Conservation (phyloP, 2,797 vertebrate genomes). For the Taenioides sp. region DNA sequence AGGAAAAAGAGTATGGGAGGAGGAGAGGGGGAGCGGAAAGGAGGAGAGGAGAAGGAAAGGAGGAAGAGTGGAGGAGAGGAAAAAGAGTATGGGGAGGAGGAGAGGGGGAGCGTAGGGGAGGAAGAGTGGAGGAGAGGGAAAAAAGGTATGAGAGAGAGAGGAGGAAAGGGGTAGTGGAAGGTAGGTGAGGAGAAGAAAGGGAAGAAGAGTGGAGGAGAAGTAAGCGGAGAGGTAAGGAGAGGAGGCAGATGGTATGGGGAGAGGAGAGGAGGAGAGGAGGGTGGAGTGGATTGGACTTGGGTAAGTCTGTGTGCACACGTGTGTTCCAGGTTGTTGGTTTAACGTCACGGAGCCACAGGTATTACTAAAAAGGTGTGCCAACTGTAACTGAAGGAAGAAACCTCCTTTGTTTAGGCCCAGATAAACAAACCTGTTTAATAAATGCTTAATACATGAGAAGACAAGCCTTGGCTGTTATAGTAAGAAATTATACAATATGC, state of each 20-base stretch:
- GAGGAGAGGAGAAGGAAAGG: too few relatives aligned
- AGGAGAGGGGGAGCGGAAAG: too few relatives aligned
- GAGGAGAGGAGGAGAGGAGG: not conserved
- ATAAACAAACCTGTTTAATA: not conserved
- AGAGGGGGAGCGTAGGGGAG: too few relatives aligned
- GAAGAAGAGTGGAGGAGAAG: not conserved
- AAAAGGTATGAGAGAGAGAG: too few relatives aligned
- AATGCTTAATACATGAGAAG: slow-evolving; percentile 16
- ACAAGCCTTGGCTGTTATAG: not conserved
- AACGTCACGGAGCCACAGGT: slow-evolving; percentile 9
- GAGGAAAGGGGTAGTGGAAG: too few relatives aligned
- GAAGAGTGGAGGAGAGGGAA: too few relatives aligned
- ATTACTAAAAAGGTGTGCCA: slow-evolving; percentile 25
- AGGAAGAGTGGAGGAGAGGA: not conserved
- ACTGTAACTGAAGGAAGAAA: not conserved
- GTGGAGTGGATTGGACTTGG: not conserved
- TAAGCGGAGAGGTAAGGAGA: not conserved
- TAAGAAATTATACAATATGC: not conserved
- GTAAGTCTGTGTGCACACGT: not conserved
- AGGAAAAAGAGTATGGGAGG: too few relatives aligned
- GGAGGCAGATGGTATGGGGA: not conserved
- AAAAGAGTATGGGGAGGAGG: too few relatives aligned
- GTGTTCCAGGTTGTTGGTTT: slow-evolving; percentile 13
- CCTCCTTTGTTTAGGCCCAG: not conserved
- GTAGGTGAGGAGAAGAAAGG: too few relatives aligned